Evolutionary conservation across 2,113 vertebrate genomes (phyloP).

Genomic region (Salvator merianae): DNA sequence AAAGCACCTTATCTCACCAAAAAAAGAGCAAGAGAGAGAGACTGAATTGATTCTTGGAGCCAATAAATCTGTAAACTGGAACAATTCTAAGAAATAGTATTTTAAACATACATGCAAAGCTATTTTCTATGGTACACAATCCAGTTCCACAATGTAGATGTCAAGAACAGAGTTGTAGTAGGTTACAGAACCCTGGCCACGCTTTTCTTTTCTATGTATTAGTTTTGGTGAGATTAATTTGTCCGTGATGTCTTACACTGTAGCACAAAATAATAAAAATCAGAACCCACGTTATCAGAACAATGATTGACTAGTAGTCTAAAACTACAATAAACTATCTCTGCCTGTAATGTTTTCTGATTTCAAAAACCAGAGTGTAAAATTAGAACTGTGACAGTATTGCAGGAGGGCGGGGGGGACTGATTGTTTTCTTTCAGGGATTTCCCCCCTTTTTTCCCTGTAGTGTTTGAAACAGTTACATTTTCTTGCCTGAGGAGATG

Average conservation of each 20-base stretch:
- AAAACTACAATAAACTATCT: neutral
- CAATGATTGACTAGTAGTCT: conserved; percentile 19
- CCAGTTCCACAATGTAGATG: neutral
- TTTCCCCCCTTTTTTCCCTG: neutral
- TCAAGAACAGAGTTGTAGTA: neutral
- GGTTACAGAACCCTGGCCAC: conserved; percentile 24
- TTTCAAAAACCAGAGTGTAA: conserved; percentile 30
- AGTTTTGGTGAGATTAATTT: conserved; percentile 19
- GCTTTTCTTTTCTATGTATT: conserved; percentile 7
- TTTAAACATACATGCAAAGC: too few relatives aligned
- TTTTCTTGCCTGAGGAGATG: neutral
- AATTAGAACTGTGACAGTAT: conserved; percentile 8
- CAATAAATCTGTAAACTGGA: too few relatives aligned
- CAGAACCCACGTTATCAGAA: conserved; percentile 29
- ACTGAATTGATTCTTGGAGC: neutral
- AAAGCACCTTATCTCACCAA: neutral
- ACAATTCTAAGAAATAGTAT: too few relatives aligned
- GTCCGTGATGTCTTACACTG: neutral
- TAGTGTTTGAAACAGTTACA: neutral
- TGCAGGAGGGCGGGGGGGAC: neutral
- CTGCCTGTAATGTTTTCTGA: conserved; percentile 27
- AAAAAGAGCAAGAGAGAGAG: neutral
- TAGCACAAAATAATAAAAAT: conserved; percentile 45
- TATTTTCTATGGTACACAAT: neutral
- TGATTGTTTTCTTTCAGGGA: conserved; percentile 35